Evolutionary conservation across 1,140 invertebrate species (phyloP).

Genomic region (Centruroides sculpturatus): DNA sequence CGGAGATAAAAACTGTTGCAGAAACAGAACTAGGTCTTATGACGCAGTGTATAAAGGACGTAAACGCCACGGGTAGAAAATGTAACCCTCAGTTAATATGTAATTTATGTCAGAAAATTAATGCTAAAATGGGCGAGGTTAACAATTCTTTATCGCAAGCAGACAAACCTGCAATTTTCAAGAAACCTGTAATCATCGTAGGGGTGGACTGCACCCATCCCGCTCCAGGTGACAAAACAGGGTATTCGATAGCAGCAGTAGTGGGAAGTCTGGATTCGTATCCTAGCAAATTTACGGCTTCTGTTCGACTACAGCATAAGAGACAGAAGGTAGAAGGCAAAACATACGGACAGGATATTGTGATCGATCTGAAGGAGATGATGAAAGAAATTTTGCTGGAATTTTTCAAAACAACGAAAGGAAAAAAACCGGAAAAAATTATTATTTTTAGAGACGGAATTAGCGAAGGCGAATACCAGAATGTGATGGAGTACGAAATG

Average conservation of each 20-base stretch:
- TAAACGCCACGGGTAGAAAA: constrained; percentile 31
- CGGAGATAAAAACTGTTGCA: constrained; percentile 50
- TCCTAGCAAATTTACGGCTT: constrained; percentile 10
- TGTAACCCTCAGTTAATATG: constrained; percentile 31
- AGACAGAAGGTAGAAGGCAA: neutral
- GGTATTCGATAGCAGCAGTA: constrained; percentile 67
- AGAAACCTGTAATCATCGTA: constrained; percentile 45
- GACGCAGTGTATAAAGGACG: constrained; percentile 61
- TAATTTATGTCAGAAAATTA: constrained; percentile 71
- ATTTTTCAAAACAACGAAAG: constrained; percentile 1
- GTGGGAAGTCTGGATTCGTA: constrained; percentile 12
- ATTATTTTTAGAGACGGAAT: constrained; percentile 34
- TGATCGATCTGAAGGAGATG: constrained; percentile 48
- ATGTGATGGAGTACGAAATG: constrained; percentile 20
- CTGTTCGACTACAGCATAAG: constrained; percentile 10
- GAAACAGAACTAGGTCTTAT: constrained; percentile 56
- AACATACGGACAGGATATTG: constrained; percentile 3
- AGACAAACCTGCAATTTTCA: constrained; percentile 24
- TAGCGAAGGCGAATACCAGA: constrained; percentile 30
- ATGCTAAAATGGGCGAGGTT: constrained; percentile 64
- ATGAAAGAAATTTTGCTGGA: constrained; percentile 37
- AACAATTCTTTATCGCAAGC: constrained; percentile 33
- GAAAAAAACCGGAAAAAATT: constrained; percentile 23
- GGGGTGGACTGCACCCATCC: constrained; percentile 83
- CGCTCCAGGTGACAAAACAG: constrained; percentile 44